Base-by-base conservation (phyloP, 2,113 vertebrate species). In the Barbus barbus region DNA sequence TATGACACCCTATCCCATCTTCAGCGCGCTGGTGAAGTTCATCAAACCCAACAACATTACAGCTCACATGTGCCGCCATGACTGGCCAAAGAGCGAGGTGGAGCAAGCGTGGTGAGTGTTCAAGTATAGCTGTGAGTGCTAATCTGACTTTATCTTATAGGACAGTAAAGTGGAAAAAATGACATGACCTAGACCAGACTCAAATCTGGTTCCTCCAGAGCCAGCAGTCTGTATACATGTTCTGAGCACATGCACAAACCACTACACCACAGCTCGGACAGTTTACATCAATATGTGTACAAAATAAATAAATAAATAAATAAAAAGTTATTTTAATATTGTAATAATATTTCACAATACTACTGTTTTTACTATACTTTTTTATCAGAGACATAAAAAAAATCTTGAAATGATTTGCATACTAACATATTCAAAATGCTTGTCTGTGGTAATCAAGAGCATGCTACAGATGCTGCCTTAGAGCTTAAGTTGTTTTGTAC, bases 31-130 rank as follows among this genome's bases (percentile, higher is more conserved):
- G 14, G 83, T 94, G 1, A 73, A 92, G 0, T 92, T 93, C 85
- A 74, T 56, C 28, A 91, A 90, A 20, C 31, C 85, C 0, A 90
- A 93, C 88, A 93, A 92, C 83, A 90, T 89, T 87, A 94, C 90
- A 0, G 89, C 86, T 7, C 93, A 93, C 44, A 93, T 92, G 88
- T 99, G 98, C 78, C 91, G 93, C 7, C 96, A 95, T 80, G 90
- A 88, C 74, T 97, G 97, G 97, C 96, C 96, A 51, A 91, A 91
- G 0, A 89, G 90, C 0, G 90, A 89, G 0, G 86, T 95, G 38
- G 94, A 94, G 65, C 97, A 97, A 91, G 93, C 92, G 51, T 99
- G 98, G 98, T 98, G 87, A 96, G n/a, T n/a, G n/a, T n/a, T n/a
- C n/a, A n/a, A n/a, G n/a, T n/a, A n/a, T n/a, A n/a, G n/a, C n/a